Conservation (phyloP, 2,113 vertebrate species). For the Arothron firmamentum region DNA sequence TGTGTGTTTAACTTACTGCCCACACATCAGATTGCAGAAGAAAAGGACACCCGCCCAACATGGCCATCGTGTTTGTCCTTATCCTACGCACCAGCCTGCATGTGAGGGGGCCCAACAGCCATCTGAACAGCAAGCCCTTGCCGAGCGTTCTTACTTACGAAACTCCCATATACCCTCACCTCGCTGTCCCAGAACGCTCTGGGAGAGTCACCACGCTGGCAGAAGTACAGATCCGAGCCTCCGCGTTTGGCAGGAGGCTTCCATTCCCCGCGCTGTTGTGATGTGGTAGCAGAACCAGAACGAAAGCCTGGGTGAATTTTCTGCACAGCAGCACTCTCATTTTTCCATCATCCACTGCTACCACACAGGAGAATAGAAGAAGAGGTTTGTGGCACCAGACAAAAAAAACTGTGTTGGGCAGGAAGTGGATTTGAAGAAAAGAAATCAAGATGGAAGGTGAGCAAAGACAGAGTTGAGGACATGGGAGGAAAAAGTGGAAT, state of each 20-base stretch:
- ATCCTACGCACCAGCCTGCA: constrained; percentile 72
- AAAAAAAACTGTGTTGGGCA: constrained; percentile 21
- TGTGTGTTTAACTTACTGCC: constrained; percentile 52
- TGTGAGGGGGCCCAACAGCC: constrained; percentile 46
- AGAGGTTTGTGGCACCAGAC: constrained; percentile 23
- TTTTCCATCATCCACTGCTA: constrained; percentile 15
- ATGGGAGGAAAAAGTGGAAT: constrained; percentile 37
- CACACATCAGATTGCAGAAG: constrained; percentile 64
- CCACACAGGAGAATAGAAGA: constrained; percentile 17
- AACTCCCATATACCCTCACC: constrained; percentile 29
- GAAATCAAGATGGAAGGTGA: constrained; percentile 14
- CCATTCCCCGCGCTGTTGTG: constrained; percentile 15
- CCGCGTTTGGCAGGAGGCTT: constrained; percentile 39
- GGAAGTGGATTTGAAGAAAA: constrained; percentile 19
- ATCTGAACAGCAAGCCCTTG: constrained; percentile 47
- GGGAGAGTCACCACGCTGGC: constrained; percentile 44
- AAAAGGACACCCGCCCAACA: constrained; percentile 70
- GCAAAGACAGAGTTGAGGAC: constrained; percentile 26
- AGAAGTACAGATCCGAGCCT: constrained; percentile 30
- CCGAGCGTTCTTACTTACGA: constrained; percentile 37
- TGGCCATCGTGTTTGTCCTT: constrained; percentile 47
- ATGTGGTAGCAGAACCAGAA: constrained; percentile 22
- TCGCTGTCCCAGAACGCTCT: constrained; percentile 36
- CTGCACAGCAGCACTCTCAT: constrained; percentile 11
- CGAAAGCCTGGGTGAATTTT: constrained; percentile 23